These are phyloP conservation scores for Taenaris catops DNA, from an alignment of 2,888 invertebrate species.

Conservation along the genomic window DNA sequence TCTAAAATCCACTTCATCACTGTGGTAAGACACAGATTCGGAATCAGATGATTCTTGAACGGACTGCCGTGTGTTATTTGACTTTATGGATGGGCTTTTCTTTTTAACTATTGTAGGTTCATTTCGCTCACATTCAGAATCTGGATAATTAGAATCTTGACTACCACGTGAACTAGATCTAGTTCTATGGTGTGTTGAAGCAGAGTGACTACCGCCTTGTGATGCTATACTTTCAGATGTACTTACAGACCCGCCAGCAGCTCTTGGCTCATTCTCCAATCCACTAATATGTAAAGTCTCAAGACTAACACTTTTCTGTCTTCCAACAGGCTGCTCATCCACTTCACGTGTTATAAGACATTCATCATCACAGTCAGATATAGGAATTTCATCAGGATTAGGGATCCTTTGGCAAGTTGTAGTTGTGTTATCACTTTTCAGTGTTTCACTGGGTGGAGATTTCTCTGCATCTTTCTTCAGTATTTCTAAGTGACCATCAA, in stretches of 20 bases:
- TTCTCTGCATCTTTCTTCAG: slow-evolving; percentile 15
- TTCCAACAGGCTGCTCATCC: slow-evolving; percentile 25
- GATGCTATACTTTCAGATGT: slow-evolving; percentile 40
- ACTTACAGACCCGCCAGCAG: slow-evolving; percentile 37
- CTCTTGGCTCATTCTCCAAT: slow-evolving; percentile 32
- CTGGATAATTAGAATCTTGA: slow-evolving; percentile 52
- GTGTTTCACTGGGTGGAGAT: slow-evolving; percentile 6
- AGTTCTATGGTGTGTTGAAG: slow-evolving; percentile 40
- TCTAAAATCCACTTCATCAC: slow-evolving; percentile 63
- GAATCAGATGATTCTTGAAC: slow-evolving; percentile 47
- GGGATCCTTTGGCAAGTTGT: slow-evolving; percentile 35
- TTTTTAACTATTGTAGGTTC: slow-evolving; percentile 29
- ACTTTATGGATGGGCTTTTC: slow-evolving; percentile 24
- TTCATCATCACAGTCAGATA: slow-evolving; percentile 56
- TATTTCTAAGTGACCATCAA: slow-evolving; percentile 49
- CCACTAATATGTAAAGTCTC: slow-evolving; percentile 52
- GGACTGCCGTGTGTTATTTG: slow-evolving; percentile 31
- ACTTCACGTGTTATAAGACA: slow-evolving; percentile 26
- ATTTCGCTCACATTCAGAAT: slow-evolving; percentile 46
- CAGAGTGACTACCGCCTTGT: slow-evolving; percentile 39
- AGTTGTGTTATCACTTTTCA: slow-evolving; percentile 17
- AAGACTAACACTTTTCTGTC: slow-evolving; percentile 48
- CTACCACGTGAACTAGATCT: slow-evolving; percentile 57
- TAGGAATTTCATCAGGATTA: slow-evolving; percentile 65
- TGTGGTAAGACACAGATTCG: slow-evolving; percentile 59